Conservation (phyloP, 2,797 vertebrate genomes). For the Pygocentrus nattereri region DNA sequence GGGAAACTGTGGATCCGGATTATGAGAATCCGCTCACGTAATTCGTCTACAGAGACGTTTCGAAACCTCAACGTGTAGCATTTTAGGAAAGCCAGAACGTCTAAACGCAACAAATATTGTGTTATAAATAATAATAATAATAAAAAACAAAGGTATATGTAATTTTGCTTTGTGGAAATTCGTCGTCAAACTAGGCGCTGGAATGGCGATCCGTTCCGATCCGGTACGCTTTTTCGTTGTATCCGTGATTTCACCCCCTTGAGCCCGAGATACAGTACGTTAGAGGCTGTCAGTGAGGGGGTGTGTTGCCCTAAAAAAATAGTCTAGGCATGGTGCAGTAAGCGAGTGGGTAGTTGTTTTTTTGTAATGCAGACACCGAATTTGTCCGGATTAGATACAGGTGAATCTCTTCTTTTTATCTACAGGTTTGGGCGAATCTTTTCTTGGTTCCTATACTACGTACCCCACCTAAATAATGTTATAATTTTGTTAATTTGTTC, state of each 20-base stretch:
- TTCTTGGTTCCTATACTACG: not conserved
- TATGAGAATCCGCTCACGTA: not conserved
- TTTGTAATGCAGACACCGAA: not conserved
- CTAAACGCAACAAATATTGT: not conserved
- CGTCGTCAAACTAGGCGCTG: not conserved
- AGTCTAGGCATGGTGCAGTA: constrained; percentile 40
- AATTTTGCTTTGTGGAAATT: not conserved
- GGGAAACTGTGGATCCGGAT: constrained; percentile 48
- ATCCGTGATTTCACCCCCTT: constrained; percentile 38
- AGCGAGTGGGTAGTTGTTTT: constrained; percentile 27
- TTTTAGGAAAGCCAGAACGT: not conserved
- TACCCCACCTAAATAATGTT: not conserved
- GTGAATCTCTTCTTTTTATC: constrained; percentile 14
- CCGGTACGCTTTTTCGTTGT: constrained; percentile 16
- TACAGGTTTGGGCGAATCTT: not conserved
- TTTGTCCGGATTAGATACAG: constrained; percentile 18
- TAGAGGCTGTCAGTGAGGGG: constrained; percentile 55
- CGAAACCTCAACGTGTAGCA: not conserved
- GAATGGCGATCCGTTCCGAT: not conserved
- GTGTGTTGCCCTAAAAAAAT: constrained; percentile 59
- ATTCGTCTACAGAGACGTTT: not conserved
- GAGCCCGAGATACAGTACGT: constrained; percentile 43
- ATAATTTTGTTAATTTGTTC: not conserved
- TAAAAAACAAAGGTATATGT: not conserved
- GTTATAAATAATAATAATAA: not conserved